Percentiles rank a stretch among this genome's conserved stretches.
phyloP scores from a whole-genome alignment of 2,888 invertebrate genomes.

The Stenoptilia bipunctidactyla region DNA sequence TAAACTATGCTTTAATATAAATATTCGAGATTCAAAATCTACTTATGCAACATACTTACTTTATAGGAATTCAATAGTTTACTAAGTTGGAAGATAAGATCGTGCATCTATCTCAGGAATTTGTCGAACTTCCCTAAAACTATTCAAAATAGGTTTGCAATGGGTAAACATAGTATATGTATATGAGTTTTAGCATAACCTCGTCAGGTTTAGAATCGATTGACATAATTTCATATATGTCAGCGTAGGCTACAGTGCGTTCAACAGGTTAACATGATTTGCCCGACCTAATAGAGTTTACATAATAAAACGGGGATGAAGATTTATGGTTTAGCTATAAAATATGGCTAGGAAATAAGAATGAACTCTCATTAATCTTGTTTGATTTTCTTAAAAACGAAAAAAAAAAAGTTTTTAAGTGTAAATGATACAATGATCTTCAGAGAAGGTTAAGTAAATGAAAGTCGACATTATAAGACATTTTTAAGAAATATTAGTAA shows the following conservation, averaged over 20 bases:
- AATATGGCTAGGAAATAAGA: too few relatives aligned
- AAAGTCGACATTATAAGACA: too few relatives aligned
- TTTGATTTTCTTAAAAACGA: too few relatives aligned
- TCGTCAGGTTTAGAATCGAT: background rate
- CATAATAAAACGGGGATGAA: background rate
- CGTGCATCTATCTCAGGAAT: constrained; percentile 1
- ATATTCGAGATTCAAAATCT: too few relatives aligned
- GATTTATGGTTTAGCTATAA: background rate
- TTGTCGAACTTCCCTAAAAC: background rate
- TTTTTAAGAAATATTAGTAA: too few relatives aligned
- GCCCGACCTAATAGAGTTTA: background rate
- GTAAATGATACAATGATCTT: too few relatives aligned
- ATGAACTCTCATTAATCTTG: too few relatives aligned
- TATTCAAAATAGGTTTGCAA: background rate
- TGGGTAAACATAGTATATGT: background rate
- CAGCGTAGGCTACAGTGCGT: background rate
- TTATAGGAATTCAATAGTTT: too few relatives aligned
- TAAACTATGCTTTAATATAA: too few relatives aligned
- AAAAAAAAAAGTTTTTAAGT: too few relatives aligned
- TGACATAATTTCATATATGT: background rate
- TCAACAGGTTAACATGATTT: background rate
- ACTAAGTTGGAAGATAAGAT: background rate
- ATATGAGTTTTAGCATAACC: background rate
- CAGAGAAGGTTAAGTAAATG: too few relatives aligned
- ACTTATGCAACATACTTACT: too few relatives aligned